phyloP scores from a whole-genome alignment of 2,113 vertebrate species.

The Pavo muticus region DNA sequence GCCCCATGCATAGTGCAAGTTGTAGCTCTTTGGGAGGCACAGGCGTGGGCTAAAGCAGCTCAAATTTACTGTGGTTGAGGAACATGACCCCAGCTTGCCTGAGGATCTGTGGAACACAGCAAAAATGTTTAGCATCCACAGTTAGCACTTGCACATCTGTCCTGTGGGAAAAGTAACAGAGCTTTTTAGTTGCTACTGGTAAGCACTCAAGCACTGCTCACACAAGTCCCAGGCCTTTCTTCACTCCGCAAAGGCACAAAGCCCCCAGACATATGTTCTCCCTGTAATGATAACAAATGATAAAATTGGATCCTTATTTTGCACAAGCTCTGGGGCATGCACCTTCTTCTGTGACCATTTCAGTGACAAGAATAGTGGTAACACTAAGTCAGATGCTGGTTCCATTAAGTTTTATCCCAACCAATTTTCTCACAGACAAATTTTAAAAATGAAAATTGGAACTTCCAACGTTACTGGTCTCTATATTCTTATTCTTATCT shows the following conservation, averaged over 20 bases:
- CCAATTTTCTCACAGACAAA: neutral
- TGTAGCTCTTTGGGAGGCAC: neutral
- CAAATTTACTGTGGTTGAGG: neutral
- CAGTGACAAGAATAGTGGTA: neutral
- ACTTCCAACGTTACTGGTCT: neutral
- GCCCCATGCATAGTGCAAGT: neutral
- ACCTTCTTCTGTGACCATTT: neutral
- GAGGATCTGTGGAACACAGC: neutral
- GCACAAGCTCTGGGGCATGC: neutral
- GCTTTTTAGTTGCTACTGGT: neutral
- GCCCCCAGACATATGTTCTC: neutral
- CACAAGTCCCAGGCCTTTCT: neutral
- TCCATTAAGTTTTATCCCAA: neutral
- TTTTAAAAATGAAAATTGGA: neutral
- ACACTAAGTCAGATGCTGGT: neutral
- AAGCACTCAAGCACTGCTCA: neutral
- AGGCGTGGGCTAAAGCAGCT: neutral
- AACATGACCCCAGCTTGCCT: neutral
- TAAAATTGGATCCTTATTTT: neutral
- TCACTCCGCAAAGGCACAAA: neutral
- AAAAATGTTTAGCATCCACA: neutral
- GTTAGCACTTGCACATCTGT: neutral
- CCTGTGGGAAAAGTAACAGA: neutral
- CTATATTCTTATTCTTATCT: neutral
- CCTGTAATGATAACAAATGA: neutral